Evolutionary conservation across 2,113 vertebrate species (phyloP).

Genomic region (Centropristis striata): DNA sequence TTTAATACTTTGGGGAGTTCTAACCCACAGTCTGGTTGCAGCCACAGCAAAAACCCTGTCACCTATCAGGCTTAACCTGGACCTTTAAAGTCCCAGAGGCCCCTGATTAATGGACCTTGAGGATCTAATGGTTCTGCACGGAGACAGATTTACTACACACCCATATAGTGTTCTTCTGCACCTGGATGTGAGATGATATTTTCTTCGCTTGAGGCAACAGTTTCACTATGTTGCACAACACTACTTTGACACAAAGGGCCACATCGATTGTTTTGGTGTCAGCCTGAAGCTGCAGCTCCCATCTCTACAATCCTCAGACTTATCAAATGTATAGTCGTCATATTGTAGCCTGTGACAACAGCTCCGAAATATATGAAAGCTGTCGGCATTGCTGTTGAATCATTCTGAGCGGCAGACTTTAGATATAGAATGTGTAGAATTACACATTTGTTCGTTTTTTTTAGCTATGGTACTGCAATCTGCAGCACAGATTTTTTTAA

Average conservation of each 20-base stretch:
- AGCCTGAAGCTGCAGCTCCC: constrained; percentile 9
- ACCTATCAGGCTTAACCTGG: constrained; percentile 28
- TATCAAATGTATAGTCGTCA: background rate
- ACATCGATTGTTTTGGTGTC: constrained; percentile 28
- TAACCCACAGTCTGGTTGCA: constrained; percentile 6
- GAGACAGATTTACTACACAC: constrained; percentile 29
- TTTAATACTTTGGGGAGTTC: background rate
- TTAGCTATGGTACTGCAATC: no score
- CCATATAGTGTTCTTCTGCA: background rate
- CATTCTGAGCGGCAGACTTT: background rate
- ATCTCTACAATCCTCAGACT: constrained; percentile 1
- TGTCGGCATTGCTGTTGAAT: background rate
- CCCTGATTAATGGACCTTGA: constrained; percentile 32
- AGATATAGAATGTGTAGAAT: background rate
- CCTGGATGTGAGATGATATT: constrained; percentile 26
- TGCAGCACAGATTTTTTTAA: no score
- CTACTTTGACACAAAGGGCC: constrained; percentile 23
- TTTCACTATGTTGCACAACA: constrained; percentile 38
- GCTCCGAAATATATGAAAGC: background rate
- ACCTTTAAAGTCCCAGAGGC: constrained; percentile 15
- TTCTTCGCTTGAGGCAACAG: constrained; percentile 37
- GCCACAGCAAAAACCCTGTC: constrained; percentile 10
- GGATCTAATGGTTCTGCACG: constrained; percentile 23
- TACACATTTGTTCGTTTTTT: no score
- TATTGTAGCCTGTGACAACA: background rate